Evolutionary conservation across 2,888 invertebrate genomes (phyloP), one percentile per base, ranked within the genome.

Genomic region (Polymixis flavicincta): DNA sequence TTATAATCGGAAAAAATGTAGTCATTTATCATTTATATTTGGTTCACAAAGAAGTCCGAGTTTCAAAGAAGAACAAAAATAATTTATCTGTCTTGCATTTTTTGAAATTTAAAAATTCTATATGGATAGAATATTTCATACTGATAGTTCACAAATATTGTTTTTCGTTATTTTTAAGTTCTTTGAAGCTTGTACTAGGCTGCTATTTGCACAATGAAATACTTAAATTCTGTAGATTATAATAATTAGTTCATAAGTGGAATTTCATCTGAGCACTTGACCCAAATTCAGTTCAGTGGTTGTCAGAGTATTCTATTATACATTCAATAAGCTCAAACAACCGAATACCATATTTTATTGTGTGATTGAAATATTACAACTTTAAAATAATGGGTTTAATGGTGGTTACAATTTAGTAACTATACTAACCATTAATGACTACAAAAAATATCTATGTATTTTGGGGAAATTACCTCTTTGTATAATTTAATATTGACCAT

Each of bases 261-360:
- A 57, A 63, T n/a, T 14, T 66, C 61, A 71, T 69, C 11, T 50
- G 7, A 68, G n/a, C 73, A 78, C 60, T 78, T 84, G 82, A 78
- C 73, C 82, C 55, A 78, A 78, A 71, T 84, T 71, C 19, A 71
- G 19, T 63, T 69, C n/a, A 57, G 32, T 66, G 45, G 60, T 70
- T 54, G 63, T 60, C 69, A 74, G 59, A 45, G 22, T 69, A 66
- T 65, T 54, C n/a, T 66, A 55, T 50, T 11, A 13, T 52, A 61
- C 37, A 74, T 54, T 55, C 4, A 28, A 28, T n/a, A 37, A 28
- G 6, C 37, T 45, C 32, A 54, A 32, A 65, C 42, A 11, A 32
- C 7, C 61, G n/a, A 48, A 25, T 42, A 60, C 22, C 19, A 48
- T 8, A 48, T 25, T 57, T 13, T 32, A 50, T 19, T 48, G 37